phyloP scores from a whole-genome alignment of 2,888 invertebrate genomes.

The Monopis laevigella region DNA sequence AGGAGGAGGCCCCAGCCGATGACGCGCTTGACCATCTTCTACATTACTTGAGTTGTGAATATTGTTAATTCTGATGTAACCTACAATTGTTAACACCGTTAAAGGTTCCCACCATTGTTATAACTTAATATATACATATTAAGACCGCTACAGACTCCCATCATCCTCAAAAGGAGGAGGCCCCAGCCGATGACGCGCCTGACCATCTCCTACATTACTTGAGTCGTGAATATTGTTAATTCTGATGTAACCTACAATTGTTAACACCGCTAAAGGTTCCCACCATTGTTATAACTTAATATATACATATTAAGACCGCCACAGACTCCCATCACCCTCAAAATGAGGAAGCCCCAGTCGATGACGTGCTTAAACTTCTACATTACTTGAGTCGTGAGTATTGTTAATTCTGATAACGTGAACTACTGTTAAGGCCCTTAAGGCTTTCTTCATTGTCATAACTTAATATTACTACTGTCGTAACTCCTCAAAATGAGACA shows the following conservation, averaged over 20 bases:
- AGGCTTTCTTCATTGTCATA: no score
- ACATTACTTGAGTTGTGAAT: constrained; percentile 53
- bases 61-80: no score
- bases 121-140: constrained; percentile 62
- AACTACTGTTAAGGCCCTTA: no score
- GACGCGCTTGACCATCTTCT: constrained; percentile 39
- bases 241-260: no score
- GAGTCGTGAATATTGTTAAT: constrained; percentile 46
- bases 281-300: no score
- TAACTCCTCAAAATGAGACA: no score
- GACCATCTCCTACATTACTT: constrained; percentile 52
- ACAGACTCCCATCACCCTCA: constrained; percentile 30
- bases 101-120: no score
- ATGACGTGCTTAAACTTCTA: constrained; percentile 35
- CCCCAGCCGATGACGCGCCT: constrained; percentile 23
- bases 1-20: constrained; percentile 17
- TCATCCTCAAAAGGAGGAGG: constrained; percentile 19
- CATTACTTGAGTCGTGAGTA: constrained; percentile 52
- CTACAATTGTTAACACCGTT: no score
- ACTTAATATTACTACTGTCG: no score
- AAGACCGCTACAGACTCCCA: constrained; percentile 41
- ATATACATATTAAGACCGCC: constrained; percentile 58
- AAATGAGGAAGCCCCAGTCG: constrained; percentile 17
- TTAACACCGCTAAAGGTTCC: no score
- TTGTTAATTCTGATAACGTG: no score